A percentile compares a stretch with the other conserved stretches of the same genome.
Evolutionary conservation across 2,113 vertebrate genomes (phyloP).

Genomic region (Myiopsitta monachus): DNA sequence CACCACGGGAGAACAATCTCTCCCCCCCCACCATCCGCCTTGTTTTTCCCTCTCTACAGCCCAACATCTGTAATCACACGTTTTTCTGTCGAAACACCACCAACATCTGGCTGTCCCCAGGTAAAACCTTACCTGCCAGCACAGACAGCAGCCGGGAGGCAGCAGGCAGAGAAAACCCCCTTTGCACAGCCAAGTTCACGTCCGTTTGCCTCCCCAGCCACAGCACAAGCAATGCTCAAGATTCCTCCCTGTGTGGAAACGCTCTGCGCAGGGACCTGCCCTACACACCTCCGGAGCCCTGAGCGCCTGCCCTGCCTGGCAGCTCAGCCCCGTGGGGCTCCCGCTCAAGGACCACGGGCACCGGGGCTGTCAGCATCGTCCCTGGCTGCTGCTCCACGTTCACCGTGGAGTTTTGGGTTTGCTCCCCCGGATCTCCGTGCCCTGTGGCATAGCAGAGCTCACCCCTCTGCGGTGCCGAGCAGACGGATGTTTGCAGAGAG

Average conservation of each 20-base stretch:
- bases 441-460: not conserved
- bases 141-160: not conserved
- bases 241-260: not conserved
- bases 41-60: not conserved
- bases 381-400: not conserved
- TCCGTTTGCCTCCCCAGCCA: not conserved
- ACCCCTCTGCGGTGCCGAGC: not conserved
- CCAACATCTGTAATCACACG: not conserved
- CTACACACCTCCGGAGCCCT: not conserved
- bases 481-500: not conserved
- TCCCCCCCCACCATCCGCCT: accelerated
- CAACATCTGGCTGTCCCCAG: not conserved
- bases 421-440: not conserved
- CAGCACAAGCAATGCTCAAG: not conserved
- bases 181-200: not conserved
- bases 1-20: not conserved
- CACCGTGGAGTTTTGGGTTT: not conserved
- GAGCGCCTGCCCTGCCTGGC: not conserved
- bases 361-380: constrained; percentile 2
- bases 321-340: not conserved
- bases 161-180: not conserved
- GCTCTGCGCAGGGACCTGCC: not conserved
- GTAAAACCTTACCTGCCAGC: constrained; percentile 1
- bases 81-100: not conserved
- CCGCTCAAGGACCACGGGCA: not conserved